Percentiles rank a stretch among this genome's conserved stretches.
Conservation (phyloP, 1,140 invertebrate species). For the Drosophila auraria region DNA sequence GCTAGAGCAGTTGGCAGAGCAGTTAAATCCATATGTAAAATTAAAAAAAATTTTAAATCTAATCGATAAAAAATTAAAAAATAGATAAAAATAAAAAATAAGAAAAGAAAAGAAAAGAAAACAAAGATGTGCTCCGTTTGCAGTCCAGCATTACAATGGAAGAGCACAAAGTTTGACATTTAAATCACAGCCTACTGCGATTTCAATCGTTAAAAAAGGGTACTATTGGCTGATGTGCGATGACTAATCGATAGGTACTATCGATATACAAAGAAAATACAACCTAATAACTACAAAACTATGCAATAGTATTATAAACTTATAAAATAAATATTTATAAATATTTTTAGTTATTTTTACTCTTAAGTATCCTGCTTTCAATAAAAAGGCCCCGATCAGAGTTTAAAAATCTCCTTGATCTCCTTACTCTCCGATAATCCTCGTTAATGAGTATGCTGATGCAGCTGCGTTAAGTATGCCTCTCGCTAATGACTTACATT, state of each 20-base stretch:
- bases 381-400: too few species aligned
- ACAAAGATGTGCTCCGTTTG: background rate
- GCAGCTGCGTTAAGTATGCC: slow-evolving; percentile 14
- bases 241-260: too few species aligned
- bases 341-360: background rate
- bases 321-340: background rate
- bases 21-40: too few species aligned
- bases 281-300: too few species aligned
- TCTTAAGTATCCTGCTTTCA: background rate
- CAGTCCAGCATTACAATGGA: background rate
- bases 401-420: background rate
- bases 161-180: background rate
- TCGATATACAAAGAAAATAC: too few species aligned
- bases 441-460: slow-evolving; percentile 10
- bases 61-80: background rate
- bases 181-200: too few species aligned
- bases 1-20: too few species aligned
- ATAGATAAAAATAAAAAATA: too few species aligned
- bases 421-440: background rate
- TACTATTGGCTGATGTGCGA: too few species aligned
- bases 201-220: too few species aligned
- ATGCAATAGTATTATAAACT: too few species aligned
- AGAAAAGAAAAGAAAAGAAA: background rate
- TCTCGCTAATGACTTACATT: slow-evolving; percentile 53
- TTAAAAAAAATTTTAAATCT: too few species aligned